phyloP scores from a whole-genome alignment of 2,797 vertebrate genomes.

The Coluber constrictor region DNA sequence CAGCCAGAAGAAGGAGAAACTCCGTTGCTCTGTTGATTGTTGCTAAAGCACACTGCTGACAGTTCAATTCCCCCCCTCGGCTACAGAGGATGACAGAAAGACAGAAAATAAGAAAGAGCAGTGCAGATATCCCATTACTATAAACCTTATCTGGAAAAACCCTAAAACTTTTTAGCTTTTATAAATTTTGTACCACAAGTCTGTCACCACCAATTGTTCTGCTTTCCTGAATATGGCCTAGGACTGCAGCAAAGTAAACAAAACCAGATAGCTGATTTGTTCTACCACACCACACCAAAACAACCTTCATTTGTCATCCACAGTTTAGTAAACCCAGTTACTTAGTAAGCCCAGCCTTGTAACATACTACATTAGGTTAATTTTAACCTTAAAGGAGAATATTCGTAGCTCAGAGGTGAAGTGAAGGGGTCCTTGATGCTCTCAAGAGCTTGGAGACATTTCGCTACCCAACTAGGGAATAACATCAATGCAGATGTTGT shows the following conservation, averaged over 20 bases:
- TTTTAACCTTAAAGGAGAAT: not conserved
- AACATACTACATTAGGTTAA: not conserved
- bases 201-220: constrained; percentile 13
- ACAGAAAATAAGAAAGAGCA: not conserved
- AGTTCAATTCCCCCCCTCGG: not conserved
- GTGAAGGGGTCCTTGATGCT: not conserved
- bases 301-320: not conserved
- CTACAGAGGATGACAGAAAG: not conserved
- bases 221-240: not conserved
- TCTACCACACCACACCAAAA: not conserved
- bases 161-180: constrained; percentile 11
- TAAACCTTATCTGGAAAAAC: not conserved
- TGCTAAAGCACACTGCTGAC: not conserved
- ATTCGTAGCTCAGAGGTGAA: not conserved
- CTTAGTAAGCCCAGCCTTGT: not conserved
- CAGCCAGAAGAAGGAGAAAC: not conserved
- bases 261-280: not conserved
- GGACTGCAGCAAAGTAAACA: not conserved
- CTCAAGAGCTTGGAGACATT: not conserved
- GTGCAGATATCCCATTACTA: not conserved
- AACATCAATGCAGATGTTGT: not conserved
- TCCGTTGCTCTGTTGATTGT: not conserved
- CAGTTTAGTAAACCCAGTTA: not conserved
- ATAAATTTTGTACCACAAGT: constrained; percentile 34
- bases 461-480: not conserved